phyloP scores from a whole-genome alignment of 2,113 vertebrate genomes.

The Excalfactoria chinensis region DNA sequence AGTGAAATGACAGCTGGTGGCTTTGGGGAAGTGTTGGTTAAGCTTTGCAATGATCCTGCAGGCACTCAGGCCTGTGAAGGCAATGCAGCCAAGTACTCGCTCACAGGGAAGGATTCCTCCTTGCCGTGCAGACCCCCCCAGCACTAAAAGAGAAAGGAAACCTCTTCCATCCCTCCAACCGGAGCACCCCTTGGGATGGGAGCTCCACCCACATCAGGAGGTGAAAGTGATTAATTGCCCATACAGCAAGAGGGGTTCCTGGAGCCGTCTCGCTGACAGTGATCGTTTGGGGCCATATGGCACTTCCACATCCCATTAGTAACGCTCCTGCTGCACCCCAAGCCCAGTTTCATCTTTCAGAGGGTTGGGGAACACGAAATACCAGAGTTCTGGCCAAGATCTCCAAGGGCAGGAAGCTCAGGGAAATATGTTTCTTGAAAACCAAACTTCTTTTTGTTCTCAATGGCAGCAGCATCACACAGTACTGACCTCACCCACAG shows the following conservation, averaged over 20 bases:
- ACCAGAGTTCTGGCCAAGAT: not conserved
- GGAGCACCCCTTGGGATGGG: not conserved
- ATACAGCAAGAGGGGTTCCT: constrained; percentile 1
- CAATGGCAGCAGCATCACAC: fast-evolving
- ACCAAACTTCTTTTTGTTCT: not conserved
- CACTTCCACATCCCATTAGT: constrained; percentile 59
- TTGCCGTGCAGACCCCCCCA: not conserved
- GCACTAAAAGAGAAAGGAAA: not conserved
- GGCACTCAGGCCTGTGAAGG: fast-evolving
- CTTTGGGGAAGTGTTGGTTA: not conserved
- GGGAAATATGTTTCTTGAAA: not conserved
- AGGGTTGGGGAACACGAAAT: not conserved
- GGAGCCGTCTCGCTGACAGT: constrained; percentile 27
- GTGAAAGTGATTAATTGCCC: constrained; percentile 68
- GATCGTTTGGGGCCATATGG: constrained; percentile 68
- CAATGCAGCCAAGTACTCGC: not conserved
- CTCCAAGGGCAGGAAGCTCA: constrained; percentile 14
- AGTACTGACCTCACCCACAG: fast-evolving
- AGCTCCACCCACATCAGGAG: constrained; percentile 52
- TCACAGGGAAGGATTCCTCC: fast-evolving
- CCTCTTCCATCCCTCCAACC: constrained; percentile 5
- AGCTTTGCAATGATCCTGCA: fast-evolving
- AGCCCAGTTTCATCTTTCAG: not conserved
- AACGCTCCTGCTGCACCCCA: not conserved
- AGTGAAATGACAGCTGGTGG: not conserved